Evolutionary conservation across 1,140 invertebrate genomes (phyloP).

Genomic region (Coptotermes formosanus): DNA sequence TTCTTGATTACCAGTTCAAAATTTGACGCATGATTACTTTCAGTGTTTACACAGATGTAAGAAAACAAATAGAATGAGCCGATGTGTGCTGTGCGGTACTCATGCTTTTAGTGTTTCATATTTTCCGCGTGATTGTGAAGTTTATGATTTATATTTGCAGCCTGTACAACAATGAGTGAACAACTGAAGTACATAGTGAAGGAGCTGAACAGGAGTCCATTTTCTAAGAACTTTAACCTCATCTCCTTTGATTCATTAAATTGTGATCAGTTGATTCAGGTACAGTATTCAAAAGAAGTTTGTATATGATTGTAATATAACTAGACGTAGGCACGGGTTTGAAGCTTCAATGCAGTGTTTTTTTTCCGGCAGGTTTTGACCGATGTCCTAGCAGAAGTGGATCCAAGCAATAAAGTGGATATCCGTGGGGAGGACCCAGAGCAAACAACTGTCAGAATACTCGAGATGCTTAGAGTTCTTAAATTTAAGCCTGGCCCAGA

Average conservation of each 20-base stretch:
- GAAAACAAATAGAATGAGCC: too few species aligned
- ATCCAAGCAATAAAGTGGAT: slow-evolving; percentile 59
- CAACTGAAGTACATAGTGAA: slow-evolving; percentile 76
- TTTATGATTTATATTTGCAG: slow-evolving; percentile 12
- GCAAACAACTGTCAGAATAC: slow-evolving; percentile 60
- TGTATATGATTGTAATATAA: background rate
- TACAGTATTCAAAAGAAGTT: slow-evolving; percentile 41
- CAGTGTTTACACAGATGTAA: too few species aligned
- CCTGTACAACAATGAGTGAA: slow-evolving; percentile 53
- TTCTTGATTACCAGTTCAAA: too few species aligned
- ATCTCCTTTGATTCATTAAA: slow-evolving; percentile 82
- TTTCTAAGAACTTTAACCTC: slow-evolving; percentile 76
- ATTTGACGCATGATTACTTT: too few species aligned
- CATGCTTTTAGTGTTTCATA: too few species aligned
- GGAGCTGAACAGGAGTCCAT: slow-evolving; percentile 70
- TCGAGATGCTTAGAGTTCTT: slow-evolving; percentile 61
- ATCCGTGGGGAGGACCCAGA: slow-evolving; percentile 62
- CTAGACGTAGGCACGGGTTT: background rate
- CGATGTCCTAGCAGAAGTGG: slow-evolving; percentile 66
- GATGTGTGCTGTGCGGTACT: too few species aligned
- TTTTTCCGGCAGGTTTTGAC: slow-evolving; percentile 55
- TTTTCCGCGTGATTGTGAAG: too few species aligned
- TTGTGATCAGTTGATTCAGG: slow-evolving; percentile 71
- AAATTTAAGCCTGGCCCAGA: slow-evolving; percentile 66
- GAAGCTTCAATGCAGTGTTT: background rate